Base-by-base conservation (phyloP, 2,113 vertebrate species). In the Empidonax traillii region DNA sequence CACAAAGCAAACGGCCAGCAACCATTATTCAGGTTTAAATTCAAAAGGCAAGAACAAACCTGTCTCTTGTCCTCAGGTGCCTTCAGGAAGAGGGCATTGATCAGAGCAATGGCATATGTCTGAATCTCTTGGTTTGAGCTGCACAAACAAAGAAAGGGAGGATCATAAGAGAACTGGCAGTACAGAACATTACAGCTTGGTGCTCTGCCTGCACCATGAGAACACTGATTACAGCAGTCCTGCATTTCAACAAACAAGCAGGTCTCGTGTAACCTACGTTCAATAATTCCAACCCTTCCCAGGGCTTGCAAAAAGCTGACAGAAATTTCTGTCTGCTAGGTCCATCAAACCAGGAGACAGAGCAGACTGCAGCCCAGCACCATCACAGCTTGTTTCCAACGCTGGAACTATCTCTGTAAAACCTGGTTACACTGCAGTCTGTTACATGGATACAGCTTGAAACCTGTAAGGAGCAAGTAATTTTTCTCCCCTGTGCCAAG, bases 111-210 rank as follows among this genome's bases (percentile, higher is more conserved):
- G 94, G 99, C 99, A 6, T 99, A 99, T 1, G 99, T 99, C 98
- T 99, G 99, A 96, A 99, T 99, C 97, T 99, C 99, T 98, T 99
- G 99, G 97, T 99, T 99, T 92, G 99, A 99, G 94, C 99, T 99
- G 98, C 95, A 97, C 96, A 66, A 77, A 92, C 67, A 94, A 47
- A 77, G 37, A 59, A 74, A 17, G 30, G 37, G n/a, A 86, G 35
- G 28, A 35, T 39, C 14, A 3, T 73, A 81, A 89, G 31, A 69
- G 28, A 82, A 52, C 10, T 69, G 43, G 35, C 37, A 90, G 37
- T 31, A 41, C 4, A 79, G 33, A 81, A 28, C 14, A 49, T n/a
- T 27, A n/a, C 44, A 74, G 47, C 44, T 66, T 71, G 68, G 7
- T 88, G 39, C 39, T 63, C 47, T n/a, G 41, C 58, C 43, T 47